A percentile compares a stretch with the other conserved stretches of the same genome.
These are phyloP conservation scores for Copsychus sechellarum DNA, from an alignment of 2,113 vertebrate species.

Conservation along the genomic window DNA sequence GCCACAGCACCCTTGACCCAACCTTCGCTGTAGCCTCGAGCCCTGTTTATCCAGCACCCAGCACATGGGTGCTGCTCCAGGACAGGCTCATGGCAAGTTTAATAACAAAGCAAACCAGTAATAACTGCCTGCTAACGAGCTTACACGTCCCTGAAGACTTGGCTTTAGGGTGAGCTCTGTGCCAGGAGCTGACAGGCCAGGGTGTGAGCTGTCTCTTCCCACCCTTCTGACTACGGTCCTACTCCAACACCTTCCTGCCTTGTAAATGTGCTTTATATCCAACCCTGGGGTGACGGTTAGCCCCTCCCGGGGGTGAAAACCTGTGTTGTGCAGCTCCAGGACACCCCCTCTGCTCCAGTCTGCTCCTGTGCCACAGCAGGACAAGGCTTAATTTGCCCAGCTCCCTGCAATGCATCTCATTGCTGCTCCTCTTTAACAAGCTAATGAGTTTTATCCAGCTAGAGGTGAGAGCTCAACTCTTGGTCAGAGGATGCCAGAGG, in stretches of 20 bases:
- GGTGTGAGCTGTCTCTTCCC: neutral
- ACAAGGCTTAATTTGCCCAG: neutral
- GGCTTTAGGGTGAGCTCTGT: neutral
- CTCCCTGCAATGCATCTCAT: neutral
- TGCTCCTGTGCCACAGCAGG: neutral
- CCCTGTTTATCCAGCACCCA: constrained; percentile 22
- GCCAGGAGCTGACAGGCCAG: neutral
- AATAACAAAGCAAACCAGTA: constrained; percentile 35
- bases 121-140: neutral
- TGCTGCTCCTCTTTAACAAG: neutral
- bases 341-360: neutral
- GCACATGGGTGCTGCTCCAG: neutral
- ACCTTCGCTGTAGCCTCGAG: neutral
- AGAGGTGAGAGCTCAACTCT: neutral
- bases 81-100: neutral
- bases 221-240: neutral
- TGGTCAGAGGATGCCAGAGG: neutral
- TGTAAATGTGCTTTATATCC: neutral
- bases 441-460: neutral
- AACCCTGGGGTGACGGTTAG: neutral
- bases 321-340: neutral
- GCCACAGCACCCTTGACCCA: constrained; percentile 10
- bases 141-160: neutral
- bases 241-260: neutral
- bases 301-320: neutral